Base-by-base conservation (phyloP, 2,797 vertebrate species). In the Peromyscus melanophrys region DNA sequence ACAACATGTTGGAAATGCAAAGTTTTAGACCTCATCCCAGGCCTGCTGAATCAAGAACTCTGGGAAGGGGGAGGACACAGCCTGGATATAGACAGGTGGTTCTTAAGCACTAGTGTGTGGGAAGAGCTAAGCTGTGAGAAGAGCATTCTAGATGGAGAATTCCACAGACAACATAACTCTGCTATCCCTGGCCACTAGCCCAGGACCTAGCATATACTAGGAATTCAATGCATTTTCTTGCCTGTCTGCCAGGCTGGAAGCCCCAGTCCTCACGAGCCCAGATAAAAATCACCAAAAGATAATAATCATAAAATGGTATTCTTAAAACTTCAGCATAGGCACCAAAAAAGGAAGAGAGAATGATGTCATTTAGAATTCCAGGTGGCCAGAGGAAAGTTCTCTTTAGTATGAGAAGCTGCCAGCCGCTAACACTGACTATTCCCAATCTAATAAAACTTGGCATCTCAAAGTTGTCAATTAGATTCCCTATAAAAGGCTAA, bases 401-500 rank as follows among this genome's bases (percentile, higher is more conserved):
- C 80, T 46, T 17, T 21, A 59, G 25, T 61, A 78, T 75, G 43
- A 96, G 92, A 94, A 4, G 40, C 83, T 57, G 85, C 84, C 4
- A 23, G 0, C 0, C 0, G 0, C 73, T 52, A 80, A 43, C n/a
- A 31, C 40, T 1, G 4, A 67, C 88, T 96, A 96, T 96, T 97
- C 92, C 92, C 92, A 98, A 96, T 86, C 69, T 96, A 90, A 40
- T 1, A 34, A 65, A 52, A 93, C 69, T 87, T 97, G 97, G 98
- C 97, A 96, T 16, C 2, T 23, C 84, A 4, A 3, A 57, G 92
- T 94, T 69, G 82, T 89, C 80, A 96, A 97, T 25, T 34, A 94
- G 95, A 76, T 93, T 97, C 96, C 84, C 97, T 96, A 2, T 93
- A 97, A 77, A 94, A 94, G 90, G 96, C 98, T 96, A 94, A 98